These are phyloP conservation scores for Echeneis naucrates DNA, from an alignment of 2,797 vertebrate genomes.

Conservation along the genomic window DNA sequence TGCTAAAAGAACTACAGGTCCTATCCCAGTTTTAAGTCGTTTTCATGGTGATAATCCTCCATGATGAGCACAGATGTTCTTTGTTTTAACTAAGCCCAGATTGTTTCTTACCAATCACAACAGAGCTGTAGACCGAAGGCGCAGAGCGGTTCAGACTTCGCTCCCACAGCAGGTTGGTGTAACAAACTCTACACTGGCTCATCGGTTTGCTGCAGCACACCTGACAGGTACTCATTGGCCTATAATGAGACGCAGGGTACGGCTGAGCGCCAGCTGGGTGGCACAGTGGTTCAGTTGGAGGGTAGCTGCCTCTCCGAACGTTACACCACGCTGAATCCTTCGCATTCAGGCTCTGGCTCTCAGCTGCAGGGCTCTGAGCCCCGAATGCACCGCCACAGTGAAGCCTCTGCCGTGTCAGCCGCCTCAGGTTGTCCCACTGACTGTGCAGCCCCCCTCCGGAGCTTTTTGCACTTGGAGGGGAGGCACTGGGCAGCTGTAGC, in stretches of 20 bases:
- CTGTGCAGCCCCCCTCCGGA: slow-evolving; percentile 33
- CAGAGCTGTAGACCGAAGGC: slow-evolving; percentile 68
- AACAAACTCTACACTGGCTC: slow-evolving; percentile 57
- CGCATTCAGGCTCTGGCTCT: neutral
- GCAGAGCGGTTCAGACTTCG: slow-evolving; percentile 61
- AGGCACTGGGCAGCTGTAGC: slow-evolving; percentile 10
- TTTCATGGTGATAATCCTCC: too few relatives aligned
- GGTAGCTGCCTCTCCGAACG: slow-evolving; percentile 50
- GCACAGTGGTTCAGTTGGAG: neutral
- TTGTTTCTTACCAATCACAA: slow-evolving; percentile 77
- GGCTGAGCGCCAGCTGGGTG: slow-evolving; percentile 1
- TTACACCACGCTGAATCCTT: neutral
- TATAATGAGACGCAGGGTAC: slow-evolving; percentile 1
- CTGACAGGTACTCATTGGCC: slow-evolving; percentile 29
- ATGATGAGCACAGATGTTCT: neutral
- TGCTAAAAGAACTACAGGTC: neutral
- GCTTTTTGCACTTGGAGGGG: slow-evolving; percentile 47
- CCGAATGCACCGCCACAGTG: slow-evolving; percentile 10
- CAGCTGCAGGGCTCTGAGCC: slow-evolving; percentile 1
- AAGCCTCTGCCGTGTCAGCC: slow-evolving; percentile 54
- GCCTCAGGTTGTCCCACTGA: slow-evolving; percentile 71
- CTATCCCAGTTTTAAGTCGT: neutral
- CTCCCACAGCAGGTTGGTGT: slow-evolving; percentile 62
- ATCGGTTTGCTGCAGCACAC: slow-evolving; percentile 17
- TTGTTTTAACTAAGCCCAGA: neutral